These are phyloP conservation scores for Metopolophium dirhodum DNA, from an alignment of 1,140 invertebrate species.

Conservation along the genomic window DNA sequence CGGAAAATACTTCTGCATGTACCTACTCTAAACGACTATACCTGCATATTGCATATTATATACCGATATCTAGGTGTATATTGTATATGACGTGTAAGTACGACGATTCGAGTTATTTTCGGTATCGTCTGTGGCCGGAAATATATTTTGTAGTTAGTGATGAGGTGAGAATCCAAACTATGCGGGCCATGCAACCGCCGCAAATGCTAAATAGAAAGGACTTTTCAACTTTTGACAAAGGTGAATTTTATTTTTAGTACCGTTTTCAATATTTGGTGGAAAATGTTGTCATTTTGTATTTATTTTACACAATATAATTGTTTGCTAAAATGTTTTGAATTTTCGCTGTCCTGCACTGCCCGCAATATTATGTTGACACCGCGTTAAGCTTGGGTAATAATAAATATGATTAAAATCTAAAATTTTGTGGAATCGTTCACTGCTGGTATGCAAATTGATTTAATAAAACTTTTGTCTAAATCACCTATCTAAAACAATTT, in stretches of 20 bases:
- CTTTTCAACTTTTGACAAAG: background rate
- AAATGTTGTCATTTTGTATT: background rate
- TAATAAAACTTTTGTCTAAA: background rate
- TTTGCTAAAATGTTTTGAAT: background rate
- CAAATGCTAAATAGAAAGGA: background rate
- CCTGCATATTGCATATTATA: background rate
- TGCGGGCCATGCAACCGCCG: no score
- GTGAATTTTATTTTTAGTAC: background rate
- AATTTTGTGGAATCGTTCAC: background rate
- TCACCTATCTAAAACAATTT: background rate
- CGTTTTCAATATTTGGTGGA: background rate
- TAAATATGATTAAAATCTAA: background rate
- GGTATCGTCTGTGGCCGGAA: background rate
- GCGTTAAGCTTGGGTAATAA: background rate
- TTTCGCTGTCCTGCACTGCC: background rate
- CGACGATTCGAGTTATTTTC: background rate
- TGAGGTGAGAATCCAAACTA: background rate
- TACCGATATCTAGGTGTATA: background rate
- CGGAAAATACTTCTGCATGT: background rate
- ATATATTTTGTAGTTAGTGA: background rate
- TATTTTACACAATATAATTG: background rate
- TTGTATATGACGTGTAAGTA: background rate
- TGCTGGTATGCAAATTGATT: background rate
- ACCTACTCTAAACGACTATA: background rate
- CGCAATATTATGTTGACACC: background rate